Percentiles rank a stretch among this genome's conserved stretches.
These are phyloP conservation scores for Drosophila flavopinicola DNA, from an alignment of 2,888 invertebrate genomes.

Conservation along the genomic window DNA sequence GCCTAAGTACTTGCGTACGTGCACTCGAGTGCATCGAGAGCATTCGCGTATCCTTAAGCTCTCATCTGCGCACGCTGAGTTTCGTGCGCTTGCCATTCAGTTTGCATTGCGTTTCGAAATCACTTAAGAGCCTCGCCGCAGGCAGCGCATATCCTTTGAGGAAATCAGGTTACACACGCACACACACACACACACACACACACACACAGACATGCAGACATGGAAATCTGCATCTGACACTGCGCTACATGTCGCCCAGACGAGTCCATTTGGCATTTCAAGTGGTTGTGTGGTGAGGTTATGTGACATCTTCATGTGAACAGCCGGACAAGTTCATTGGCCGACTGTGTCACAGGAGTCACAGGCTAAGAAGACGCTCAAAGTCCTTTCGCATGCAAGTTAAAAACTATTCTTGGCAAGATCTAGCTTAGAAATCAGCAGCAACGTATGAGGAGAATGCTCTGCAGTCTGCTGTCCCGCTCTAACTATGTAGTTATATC, in stretches of 20 bases:
- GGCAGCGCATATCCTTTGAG: conserved; percentile 70
- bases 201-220: background rate
- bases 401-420: background rate
- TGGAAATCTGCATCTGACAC: conserved; percentile 26
- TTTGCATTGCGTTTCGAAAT: conserved; percentile 62
- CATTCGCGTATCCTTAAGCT: conserved; percentile 60
- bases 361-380: conserved; percentile 16
- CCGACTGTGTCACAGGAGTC: conserved; percentile 50
- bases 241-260: conserved; percentile 10
- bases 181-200: conserved; percentile 9
- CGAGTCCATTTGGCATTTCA: conserved; percentile 50
- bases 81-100: conserved; percentile 46
- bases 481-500: conserved; percentile 2
- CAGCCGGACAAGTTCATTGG: conserved; percentile 68
- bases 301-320: conserved; percentile 42
- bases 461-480: conserved; percentile 4
- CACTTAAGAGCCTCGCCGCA: conserved; percentile 73
- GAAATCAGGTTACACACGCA: conserved; percentile 74
- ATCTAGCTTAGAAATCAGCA: background rate
- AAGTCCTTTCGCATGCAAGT: background rate
- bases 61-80: conserved; percentile 27
- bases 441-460: no score
- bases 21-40: conserved; percentile 64
- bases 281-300: conserved; percentile 62
- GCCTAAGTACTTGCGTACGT: conserved; percentile 71